These are phyloP conservation scores for Leucoptera coffeella DNA, from an alignment of 2,888 invertebrate species.

Conservation along the genomic window DNA sequence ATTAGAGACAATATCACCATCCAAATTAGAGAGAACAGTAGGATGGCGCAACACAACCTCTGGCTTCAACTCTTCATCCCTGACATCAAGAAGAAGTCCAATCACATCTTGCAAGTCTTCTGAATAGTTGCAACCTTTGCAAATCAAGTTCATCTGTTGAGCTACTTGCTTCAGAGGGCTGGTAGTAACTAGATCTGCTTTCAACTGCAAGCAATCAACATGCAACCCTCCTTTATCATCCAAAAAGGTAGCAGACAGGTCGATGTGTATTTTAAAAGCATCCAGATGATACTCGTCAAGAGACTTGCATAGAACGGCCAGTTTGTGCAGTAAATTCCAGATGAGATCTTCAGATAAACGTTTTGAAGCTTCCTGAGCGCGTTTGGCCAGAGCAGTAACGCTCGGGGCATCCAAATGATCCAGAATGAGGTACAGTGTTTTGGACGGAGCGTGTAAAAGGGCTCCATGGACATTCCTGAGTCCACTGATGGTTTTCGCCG, in stretches of 20 bases:
- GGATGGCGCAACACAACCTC: slow-evolving; percentile 41
- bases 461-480: slow-evolving; percentile 38
- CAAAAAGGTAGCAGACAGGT: slow-evolving; percentile 22
- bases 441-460: slow-evolving; percentile 37
- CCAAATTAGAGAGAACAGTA: slow-evolving; percentile 35
- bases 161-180: too few species aligned
- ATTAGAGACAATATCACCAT: slow-evolving; percentile 14
- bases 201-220: slow-evolving; percentile 31
- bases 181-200: too few species aligned
- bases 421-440: slow-evolving; percentile 40
- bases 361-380: slow-evolving; percentile 21
- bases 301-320: slow-evolving; percentile 23
- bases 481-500: slow-evolving; percentile 33
- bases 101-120: slow-evolving; percentile 31
- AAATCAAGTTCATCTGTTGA: too few species aligned
- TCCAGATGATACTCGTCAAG: slow-evolving; percentile 18
- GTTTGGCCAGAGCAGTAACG: slow-evolving; percentile 21
- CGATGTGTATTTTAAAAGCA: slow-evolving; percentile 23
- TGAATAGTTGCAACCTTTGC: slow-evolving; percentile 24
- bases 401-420: slow-evolving; percentile 35
- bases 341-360: slow-evolving; percentile 29
- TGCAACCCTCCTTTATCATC: slow-evolving; percentile 24
- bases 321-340: slow-evolving; percentile 31
- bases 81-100: slow-evolving; percentile 24
- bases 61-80: slow-evolving; percentile 19